These are phyloP conservation scores for Paratrypauchen microcephalus DNA, from an alignment of 2,797 vertebrate genomes.

Conservation along the genomic window DNA sequence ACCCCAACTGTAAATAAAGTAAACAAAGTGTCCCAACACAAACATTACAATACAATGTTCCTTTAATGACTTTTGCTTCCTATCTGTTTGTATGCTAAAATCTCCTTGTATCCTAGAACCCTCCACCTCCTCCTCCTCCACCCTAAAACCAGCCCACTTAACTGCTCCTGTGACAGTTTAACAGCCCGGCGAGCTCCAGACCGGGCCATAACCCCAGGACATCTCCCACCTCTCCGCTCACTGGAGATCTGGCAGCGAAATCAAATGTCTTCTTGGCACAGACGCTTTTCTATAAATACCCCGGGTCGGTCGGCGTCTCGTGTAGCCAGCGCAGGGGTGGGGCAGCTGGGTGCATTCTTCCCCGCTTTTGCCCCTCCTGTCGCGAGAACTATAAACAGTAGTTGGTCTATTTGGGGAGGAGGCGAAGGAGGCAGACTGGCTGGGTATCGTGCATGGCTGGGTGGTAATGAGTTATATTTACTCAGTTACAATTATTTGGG, in stretches of 20 bases:
- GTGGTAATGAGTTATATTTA: background rate
- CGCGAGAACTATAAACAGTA: conserved; percentile 66
- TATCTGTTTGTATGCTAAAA: background rate
- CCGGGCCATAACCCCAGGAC: conserved; percentile 57
- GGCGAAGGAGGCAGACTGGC: conserved; percentile 44
- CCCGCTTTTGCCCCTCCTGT: conserved; percentile 45
- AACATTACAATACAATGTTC: background rate
- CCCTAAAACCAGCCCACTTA: conserved; percentile 36
- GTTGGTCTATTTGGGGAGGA: conserved; percentile 62
- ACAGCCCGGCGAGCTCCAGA: conserved; percentile 38
- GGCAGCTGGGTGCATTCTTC: conserved; percentile 50
- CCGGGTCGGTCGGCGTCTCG: conserved; percentile 35
- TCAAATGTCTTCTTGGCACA: conserved; percentile 57
- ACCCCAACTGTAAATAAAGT: background rate
- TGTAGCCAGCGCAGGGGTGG: conserved; percentile 39
- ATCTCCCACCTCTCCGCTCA: conserved; percentile 26
- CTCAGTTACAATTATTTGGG: background rate
- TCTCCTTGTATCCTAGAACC: conserved; percentile 18
- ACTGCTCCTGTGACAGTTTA: conserved; percentile 49
- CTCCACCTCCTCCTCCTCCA: background rate
- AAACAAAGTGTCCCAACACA: too few relatives aligned
- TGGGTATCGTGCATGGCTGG: background rate
- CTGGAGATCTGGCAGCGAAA: conserved; percentile 31
- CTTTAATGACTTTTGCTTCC: background rate
- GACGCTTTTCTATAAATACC: conserved; percentile 65